These are phyloP conservation scores for Chymomyza costata DNA, from an alignment of 1,140 invertebrate species.

Conservation along the genomic window DNA sequence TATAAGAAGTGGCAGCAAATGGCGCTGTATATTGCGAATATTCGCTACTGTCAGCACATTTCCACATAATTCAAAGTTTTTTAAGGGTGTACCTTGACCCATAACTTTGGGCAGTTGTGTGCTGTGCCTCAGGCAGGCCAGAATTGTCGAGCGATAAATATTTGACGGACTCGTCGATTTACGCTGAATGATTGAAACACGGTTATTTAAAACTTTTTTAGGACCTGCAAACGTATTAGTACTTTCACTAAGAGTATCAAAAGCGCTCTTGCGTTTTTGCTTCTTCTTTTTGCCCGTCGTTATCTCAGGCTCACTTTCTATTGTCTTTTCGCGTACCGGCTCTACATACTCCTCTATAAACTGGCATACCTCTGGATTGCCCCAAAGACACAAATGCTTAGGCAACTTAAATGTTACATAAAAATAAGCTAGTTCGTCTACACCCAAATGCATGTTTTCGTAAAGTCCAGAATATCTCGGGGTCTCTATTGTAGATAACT, in stretches of 20 bases:
- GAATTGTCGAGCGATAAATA: slow-evolving; percentile 7
- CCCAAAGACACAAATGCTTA: slow-evolving; percentile 46
- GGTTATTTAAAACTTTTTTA: too few species aligned
- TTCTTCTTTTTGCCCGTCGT: slow-evolving; percentile 12
- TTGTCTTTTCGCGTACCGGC: too few species aligned
- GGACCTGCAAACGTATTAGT: too few species aligned
- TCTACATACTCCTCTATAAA: slow-evolving; percentile 39
- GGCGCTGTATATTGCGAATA: slow-evolving; percentile 7
- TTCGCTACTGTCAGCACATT: slow-evolving; percentile 1
- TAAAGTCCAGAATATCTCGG: not conserved
- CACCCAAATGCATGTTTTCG: not conserved
- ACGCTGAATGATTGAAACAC: not conserved
- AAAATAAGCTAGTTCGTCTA: slow-evolving; percentile 35
- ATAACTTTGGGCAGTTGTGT: rapidly evolving
- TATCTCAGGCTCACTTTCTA: not conserved
- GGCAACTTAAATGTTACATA: slow-evolving; percentile 45
- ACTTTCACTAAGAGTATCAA: too few species aligned
- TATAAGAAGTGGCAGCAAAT: slow-evolving; percentile 44
- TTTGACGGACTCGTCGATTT: not conserved
- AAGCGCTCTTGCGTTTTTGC: not conserved
- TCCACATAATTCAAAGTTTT: slow-evolving; percentile 20
- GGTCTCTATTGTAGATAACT: not conserved
- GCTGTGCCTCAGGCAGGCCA: slow-evolving; percentile 2
- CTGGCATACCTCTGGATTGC: slow-evolving; percentile 46
- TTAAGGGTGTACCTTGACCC: not conserved